phyloP scores from a whole-genome alignment of 2,888 invertebrate genomes.

The Argynnis bischoffii region DNA sequence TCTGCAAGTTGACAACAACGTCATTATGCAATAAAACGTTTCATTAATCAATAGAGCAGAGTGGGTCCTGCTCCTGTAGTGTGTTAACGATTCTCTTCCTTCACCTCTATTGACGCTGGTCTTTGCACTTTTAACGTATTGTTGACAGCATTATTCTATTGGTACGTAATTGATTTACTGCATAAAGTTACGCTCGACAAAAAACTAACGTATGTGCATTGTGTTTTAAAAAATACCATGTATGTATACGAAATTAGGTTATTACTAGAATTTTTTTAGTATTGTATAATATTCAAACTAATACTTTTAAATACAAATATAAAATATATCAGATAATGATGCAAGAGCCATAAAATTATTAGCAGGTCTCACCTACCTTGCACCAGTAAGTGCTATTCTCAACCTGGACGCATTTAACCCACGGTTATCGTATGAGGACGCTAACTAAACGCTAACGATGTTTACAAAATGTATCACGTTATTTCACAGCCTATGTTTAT shows the following conservation, averaged over 20 bases:
- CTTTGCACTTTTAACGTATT: slow-evolving; percentile 38
- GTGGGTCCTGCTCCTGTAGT: slow-evolving; percentile 60
- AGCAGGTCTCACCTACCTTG: slow-evolving; percentile 30
- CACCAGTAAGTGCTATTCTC: slow-evolving; percentile 36
- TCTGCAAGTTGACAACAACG: slow-evolving; percentile 32
- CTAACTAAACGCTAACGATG: slow-evolving; percentile 64
- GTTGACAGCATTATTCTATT: slow-evolving; percentile 3
- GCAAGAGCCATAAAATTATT: slow-evolving; percentile 10
- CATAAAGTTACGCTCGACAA: background rate
- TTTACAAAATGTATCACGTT: slow-evolving; percentile 73
- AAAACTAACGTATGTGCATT: no score
- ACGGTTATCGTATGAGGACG: slow-evolving; percentile 44
- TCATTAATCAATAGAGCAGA: slow-evolving; percentile 78
- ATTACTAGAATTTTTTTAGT: no score
- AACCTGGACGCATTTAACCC: slow-evolving; percentile 39
- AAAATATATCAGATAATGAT: background rate
- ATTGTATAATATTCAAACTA: no score
- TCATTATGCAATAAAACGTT: slow-evolving; percentile 78
- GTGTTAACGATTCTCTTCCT: slow-evolving; percentile 70
- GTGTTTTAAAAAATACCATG: no score
- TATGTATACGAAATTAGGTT: no score
- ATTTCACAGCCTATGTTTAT: slow-evolving; percentile 51
- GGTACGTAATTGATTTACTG: background rate
- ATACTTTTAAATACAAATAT: no score
- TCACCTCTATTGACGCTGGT: slow-evolving; percentile 42